A percentile compares a stretch with the other conserved stretches of the same genome.
Evolutionary conservation across 2,113 vertebrate species (phyloP).

Genomic region (Hemichromis elongatus): DNA sequence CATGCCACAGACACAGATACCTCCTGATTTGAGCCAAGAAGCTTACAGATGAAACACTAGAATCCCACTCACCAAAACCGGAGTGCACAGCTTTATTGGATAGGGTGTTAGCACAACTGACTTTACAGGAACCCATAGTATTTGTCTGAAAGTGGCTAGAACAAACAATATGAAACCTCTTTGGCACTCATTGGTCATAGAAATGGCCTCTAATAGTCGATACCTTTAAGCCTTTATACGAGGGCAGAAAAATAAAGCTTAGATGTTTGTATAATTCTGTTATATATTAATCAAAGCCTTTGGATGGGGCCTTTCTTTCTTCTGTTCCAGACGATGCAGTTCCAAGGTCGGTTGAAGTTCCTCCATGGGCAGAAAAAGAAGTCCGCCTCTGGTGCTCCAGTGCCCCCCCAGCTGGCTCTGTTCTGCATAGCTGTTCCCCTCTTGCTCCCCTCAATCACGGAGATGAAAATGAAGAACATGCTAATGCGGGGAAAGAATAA

Average conservation of each 20-base stretch:
- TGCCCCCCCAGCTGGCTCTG: slow-evolving; percentile 85
- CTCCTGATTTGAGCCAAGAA: background rate
- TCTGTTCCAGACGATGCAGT: slow-evolving; percentile 86
- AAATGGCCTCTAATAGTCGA: accelerated
- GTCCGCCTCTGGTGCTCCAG: slow-evolving; percentile 70
- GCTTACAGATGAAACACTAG: background rate
- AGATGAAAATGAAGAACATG: slow-evolving; percentile 84
- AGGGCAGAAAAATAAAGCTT: background rate
- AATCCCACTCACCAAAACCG: background rate
- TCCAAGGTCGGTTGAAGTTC: slow-evolving; percentile 92
- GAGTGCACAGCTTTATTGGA: background rate
- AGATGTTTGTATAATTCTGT: background rate
- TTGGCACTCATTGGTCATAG: background rate
- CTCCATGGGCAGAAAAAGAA: slow-evolving; percentile 94
- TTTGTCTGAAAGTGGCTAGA: background rate
- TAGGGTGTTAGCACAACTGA: background rate
- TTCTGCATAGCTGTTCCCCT: slow-evolving; percentile 90
- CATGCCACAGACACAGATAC: background rate
- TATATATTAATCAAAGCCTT: background rate
- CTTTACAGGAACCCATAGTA: background rate
- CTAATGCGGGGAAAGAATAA: slow-evolving; percentile 82
- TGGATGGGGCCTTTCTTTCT: background rate
- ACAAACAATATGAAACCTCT: background rate
- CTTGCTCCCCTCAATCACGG: slow-evolving; percentile 79
- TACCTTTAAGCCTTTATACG: accelerated